Evolutionary conservation across 1,140 invertebrate genomes (phyloP).

Genomic region (Drosophila arizonae): DNA sequence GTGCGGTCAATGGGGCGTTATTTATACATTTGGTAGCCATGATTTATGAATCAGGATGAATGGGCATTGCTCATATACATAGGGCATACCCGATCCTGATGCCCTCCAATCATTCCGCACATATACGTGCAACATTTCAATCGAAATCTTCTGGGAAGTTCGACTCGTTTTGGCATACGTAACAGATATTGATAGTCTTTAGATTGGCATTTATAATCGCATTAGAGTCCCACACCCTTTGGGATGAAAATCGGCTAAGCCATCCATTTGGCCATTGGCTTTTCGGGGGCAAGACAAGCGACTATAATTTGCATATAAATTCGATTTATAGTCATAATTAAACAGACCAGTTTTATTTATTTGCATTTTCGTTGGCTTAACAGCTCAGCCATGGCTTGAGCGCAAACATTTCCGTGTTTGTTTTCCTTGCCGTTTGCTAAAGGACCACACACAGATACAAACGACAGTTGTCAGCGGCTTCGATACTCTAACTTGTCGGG

Average conservation of each 20-base stretch:
- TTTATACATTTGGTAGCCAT: conserved; percentile 54
- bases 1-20: conserved; percentile 48
- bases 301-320: conserved; percentile 68
- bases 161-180: conserved; percentile 26
- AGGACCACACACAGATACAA: conserved; percentile 17
- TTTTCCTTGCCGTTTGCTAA: conserved; percentile 35
- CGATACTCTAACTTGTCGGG: background rate
- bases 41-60: conserved; percentile 59
- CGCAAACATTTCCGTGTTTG: conserved; percentile 66
- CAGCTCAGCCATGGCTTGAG: conserved; percentile 2
- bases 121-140: conserved; percentile 8
- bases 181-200: conserved; percentile 25
- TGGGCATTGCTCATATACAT: conserved; percentile 33
- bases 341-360: conserved; percentile 77
- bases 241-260: conserved; percentile 22
- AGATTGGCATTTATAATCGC: conserved; percentile 48
- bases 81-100: conserved; percentile 16
- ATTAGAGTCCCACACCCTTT: conserved; percentile 61
- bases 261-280: conserved; percentile 33
- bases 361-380: conserved; percentile 50
- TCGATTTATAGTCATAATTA: conserved; percentile 73
- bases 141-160: conserved; percentile 26
- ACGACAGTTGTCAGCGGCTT: background rate
- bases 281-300: conserved; percentile 41
- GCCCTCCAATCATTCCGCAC: background rate